These are phyloP conservation scores for Calephelis virginiensis DNA, from an alignment of 1,140 invertebrate genomes.

Conservation along the genomic window DNA sequence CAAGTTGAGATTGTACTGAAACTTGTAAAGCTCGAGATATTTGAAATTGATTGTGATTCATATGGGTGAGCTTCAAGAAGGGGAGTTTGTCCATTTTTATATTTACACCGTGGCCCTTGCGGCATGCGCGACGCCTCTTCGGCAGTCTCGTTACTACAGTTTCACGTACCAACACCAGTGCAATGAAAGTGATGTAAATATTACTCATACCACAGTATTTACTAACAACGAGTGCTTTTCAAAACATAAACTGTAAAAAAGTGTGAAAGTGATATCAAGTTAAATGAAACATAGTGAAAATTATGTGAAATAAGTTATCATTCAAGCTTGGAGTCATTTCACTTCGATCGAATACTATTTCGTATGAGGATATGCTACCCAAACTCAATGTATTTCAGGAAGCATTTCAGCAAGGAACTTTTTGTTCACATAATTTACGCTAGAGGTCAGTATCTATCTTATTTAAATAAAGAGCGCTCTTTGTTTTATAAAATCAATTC, in stretches of 20 bases:
- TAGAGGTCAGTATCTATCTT: slow-evolving; percentile 72
- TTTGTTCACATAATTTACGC: slow-evolving; percentile 71
- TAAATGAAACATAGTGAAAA: slow-evolving; percentile 48
- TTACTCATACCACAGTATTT: slow-evolving; percentile 72
- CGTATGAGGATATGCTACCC: slow-evolving; percentile 60
- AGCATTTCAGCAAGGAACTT: slow-evolving; percentile 74
- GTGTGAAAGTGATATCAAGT: slow-evolving; percentile 43
- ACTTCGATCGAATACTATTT: slow-evolving; percentile 65
- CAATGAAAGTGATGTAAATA: slow-evolving; percentile 74
- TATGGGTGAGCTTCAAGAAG: slow-evolving; percentile 71
- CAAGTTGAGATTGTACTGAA: slow-evolving; percentile 38
- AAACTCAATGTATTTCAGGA: slow-evolving; percentile 73
- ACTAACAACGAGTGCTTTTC: slow-evolving; percentile 63
- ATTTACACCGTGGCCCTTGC: slow-evolving; percentile 74
- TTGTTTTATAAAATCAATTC: slow-evolving; percentile 16
- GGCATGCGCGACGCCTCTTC: slow-evolving; percentile 72
- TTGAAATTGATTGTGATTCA: slow-evolving; percentile 68
- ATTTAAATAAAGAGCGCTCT: slow-evolving; percentile 19
- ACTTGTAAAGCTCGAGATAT: slow-evolving; percentile 40
- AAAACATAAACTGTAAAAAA: slow-evolving; percentile 40
- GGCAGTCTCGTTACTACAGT: slow-evolving; percentile 72
- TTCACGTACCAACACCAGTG: slow-evolving; percentile 73
- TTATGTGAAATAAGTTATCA: slow-evolving; percentile 51
- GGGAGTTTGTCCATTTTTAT: slow-evolving; percentile 78
- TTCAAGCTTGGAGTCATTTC: slow-evolving; percentile 50